phyloP scores from a whole-genome alignment of 1,140 invertebrate species.

The Drosophila nigrodunni region DNA sequence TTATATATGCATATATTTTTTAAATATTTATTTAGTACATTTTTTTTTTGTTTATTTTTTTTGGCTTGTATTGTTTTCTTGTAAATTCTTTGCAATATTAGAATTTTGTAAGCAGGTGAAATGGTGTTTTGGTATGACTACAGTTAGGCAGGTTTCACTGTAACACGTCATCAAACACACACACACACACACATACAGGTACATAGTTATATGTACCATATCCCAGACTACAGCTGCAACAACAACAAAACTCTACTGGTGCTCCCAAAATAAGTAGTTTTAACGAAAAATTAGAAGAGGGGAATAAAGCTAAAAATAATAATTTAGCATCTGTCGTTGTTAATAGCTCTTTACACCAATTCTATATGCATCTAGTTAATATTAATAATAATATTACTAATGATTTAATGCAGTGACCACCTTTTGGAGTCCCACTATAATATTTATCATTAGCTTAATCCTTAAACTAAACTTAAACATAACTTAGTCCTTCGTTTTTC shows the following conservation, averaged over 20 bases:
- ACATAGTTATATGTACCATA: background rate
- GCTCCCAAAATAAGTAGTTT: constrained; percentile 68
- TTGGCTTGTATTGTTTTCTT: constrained; percentile 8
- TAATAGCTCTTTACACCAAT: constrained; percentile 68
- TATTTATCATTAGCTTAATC: constrained; percentile 2
- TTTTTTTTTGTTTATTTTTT: constrained; percentile 4
- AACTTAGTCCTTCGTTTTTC: constrained; percentile 24
- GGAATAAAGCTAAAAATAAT: constrained; percentile 20
- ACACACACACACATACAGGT: background rate
- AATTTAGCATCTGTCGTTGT: constrained; percentile 69
- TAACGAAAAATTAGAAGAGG: constrained; percentile 31
- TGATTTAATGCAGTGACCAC: constrained; percentile 14
- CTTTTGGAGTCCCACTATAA: constrained; percentile 31
- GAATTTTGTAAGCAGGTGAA: constrained; percentile 21
- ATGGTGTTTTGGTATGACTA: background rate
- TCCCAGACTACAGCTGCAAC: constrained; percentile 1
- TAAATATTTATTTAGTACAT: constrained; percentile 5
- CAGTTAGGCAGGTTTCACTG: constrained; percentile 34
- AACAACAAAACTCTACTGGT: constrained; percentile 62
- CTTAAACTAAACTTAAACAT: constrained; percentile 7
- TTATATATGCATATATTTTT: background rate
- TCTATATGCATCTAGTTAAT: constrained; percentile 41
- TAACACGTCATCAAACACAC: constrained; percentile 22
- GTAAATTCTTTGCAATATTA: constrained; percentile 31
- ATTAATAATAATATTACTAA: constrained; percentile 24